phyloP scores from a whole-genome alignment of 2,797 vertebrate species.

The Pseudochirops cupreus region DNA sequence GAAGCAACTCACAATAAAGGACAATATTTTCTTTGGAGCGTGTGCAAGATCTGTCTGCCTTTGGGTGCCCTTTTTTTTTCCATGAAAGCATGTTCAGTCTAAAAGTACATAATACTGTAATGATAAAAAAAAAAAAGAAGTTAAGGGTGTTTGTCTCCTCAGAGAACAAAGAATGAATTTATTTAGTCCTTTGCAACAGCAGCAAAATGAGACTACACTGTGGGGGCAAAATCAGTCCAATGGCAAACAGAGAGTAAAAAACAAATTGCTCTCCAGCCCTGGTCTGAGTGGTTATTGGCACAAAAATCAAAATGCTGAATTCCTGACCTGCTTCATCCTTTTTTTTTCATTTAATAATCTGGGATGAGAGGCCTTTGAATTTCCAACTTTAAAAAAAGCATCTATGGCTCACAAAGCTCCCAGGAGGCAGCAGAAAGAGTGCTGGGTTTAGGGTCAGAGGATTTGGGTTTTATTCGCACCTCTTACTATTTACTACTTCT shows the following conservation, averaged over 20 bases:
- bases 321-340: slow-evolving; percentile 18
- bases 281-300: slow-evolving; percentile 25
- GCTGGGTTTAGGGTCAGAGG: background rate
- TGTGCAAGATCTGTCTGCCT: slow-evolving; percentile 36
- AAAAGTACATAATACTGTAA: slow-evolving; percentile 63
- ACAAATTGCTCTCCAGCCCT: slow-evolving; percentile 22
- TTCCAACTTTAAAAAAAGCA: slow-evolving; percentile 37
- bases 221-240: background rate
- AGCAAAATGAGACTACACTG: slow-evolving; percentile 38
- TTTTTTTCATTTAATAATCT: slow-evolving; percentile 43
- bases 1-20: slow-evolving; percentile 62
- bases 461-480: background rate
- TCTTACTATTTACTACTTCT: background rate
- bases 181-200: background rate
- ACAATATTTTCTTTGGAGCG: slow-evolving; percentile 59
- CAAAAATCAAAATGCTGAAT: slow-evolving; percentile 18
- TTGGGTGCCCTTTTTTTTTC: slow-evolving; percentile 57
- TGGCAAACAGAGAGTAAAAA: slow-evolving; percentile 49
- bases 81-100: slow-evolving; percentile 46
- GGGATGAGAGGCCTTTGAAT: slow-evolving; percentile 17
- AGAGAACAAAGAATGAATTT: slow-evolving; percentile 66
- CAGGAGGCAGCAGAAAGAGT: background rate
- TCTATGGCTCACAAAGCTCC: background rate
- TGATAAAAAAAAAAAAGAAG: slow-evolving; percentile 54
- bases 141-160: slow-evolving; percentile 52